Evolutionary conservation across 2,888 invertebrate genomes (phyloP).

Genomic region (Silvanus unidentatus): DNA sequence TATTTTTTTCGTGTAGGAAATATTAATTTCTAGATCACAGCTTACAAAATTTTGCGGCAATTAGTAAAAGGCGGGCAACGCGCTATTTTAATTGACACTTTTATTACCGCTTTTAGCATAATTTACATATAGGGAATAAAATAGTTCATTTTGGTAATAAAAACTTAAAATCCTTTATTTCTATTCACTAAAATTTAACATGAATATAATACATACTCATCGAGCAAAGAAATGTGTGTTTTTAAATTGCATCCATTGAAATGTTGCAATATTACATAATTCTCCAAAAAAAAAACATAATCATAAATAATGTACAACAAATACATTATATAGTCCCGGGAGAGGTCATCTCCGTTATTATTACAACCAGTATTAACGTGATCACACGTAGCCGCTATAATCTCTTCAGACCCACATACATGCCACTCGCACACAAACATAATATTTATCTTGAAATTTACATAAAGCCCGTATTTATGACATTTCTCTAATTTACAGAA

Average conservation of each 20-base stretch:
- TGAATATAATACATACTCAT: conserved; percentile 35
- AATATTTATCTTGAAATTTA: conserved; percentile 11
- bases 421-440: too few species aligned
- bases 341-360: neutral
- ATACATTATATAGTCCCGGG: neutral
- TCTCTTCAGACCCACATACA: too few species aligned
- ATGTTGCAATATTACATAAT: neutral
- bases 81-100: too few species aligned
- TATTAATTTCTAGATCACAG: too few species aligned
- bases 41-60: too few species aligned
- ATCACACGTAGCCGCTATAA: neutral
- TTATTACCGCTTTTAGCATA: too few species aligned
- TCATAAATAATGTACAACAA: conserved; percentile 1
- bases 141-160: conserved; percentile 30
- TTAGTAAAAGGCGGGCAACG: too few species aligned
- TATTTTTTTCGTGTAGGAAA: too few species aligned
- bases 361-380: too few species aligned
- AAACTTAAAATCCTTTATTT: conserved; percentile 42
- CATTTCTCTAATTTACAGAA: conserved; percentile 23
- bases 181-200: conserved; percentile 37
- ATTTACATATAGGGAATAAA: neutral
- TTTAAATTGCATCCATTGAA: neutral
- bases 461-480: conserved; percentile 20
- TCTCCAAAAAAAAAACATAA: neutral
- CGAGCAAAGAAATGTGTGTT: conserved; percentile 24